Evolutionary conservation across 2,797 vertebrate genomes (phyloP).

Genomic region (Myripristis jacobus): DNA sequence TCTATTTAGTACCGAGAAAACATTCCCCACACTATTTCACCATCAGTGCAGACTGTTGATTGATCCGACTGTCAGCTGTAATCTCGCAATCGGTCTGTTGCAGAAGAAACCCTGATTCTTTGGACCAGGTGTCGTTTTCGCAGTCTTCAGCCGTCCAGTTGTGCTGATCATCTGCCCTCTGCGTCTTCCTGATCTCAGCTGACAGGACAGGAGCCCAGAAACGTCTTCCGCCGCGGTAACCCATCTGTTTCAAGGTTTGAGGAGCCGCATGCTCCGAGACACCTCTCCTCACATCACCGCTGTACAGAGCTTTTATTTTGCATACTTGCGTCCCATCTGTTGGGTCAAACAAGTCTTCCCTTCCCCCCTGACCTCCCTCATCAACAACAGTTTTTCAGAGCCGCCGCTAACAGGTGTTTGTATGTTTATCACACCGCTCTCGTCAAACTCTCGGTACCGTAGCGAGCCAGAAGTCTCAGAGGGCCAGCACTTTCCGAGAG

Average conservation of each 20-base stretch:
- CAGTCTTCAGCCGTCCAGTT: conserved; percentile 6
- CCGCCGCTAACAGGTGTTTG: conserved; percentile 41
- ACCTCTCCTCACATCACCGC: neutral
- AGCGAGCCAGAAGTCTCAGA: conserved; percentile 53
- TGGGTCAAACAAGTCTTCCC: conserved; percentile 10
- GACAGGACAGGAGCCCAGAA: conserved; percentile 7
- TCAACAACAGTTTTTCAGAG: conserved; percentile 31
- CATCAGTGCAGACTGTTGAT: neutral
- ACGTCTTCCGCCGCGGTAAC: no score
- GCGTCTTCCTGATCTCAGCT: neutral
- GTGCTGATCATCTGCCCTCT: conserved; percentile 23
- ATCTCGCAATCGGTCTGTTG: no score
- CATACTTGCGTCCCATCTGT: conserved; percentile 1
- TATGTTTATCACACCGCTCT: neutral
- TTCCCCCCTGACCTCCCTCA: conserved; percentile 42
- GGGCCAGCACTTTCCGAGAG: conserved; percentile 51
- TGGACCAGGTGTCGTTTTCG: conserved; percentile 18
- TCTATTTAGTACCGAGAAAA: no score
- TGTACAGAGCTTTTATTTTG: neutral
- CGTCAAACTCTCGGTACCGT: conserved; percentile 7
- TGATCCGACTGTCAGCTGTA: no score
- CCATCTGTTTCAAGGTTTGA: no score
- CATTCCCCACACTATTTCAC: neutral
- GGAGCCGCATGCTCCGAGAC: neutral
- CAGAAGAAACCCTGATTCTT: neutral